Conservation (phyloP, 2,797 vertebrate genomes). For the Rallus crepitans region DNA sequence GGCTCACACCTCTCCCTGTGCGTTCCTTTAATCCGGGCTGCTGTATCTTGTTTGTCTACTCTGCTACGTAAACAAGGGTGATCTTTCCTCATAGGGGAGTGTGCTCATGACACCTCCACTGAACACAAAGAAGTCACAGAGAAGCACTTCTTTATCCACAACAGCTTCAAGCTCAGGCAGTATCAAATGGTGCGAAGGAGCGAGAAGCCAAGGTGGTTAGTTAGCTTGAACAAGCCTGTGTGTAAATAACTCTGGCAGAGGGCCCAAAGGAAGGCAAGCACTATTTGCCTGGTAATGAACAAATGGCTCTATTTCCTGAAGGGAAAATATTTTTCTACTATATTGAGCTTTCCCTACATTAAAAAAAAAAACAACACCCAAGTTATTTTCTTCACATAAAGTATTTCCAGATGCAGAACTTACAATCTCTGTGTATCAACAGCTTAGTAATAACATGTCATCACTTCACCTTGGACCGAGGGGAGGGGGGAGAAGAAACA, state of each 20-base stretch:
- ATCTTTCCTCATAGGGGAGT: constrained; percentile 23
- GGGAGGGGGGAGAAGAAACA: neutral
- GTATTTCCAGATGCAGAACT: constrained; percentile 59
- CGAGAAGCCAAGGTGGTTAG: constrained; percentile 33
- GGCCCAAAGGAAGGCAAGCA: constrained; percentile 34
- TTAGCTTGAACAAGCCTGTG: constrained; percentile 9
- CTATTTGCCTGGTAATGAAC: constrained; percentile 44
- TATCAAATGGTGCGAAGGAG: constrained; percentile 35
- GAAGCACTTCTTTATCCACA: constrained; percentile 22
- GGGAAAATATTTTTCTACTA: constrained; percentile 32
- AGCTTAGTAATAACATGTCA: constrained; percentile 59
- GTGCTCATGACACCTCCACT: constrained; percentile 22
- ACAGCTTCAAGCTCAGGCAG: neutral
- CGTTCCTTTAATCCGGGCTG: neutral
- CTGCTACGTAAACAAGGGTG: constrained; percentile 3
- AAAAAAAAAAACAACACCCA: neutral
- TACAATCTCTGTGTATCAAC: constrained; percentile 46
- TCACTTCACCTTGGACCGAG: constrained; percentile 45
- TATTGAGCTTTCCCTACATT: neutral
- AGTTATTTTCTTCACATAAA: constrained; percentile 21
- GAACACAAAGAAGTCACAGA: constrained; percentile 23
- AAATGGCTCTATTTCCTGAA: constrained; percentile 50
- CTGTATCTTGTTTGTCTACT: constrained; percentile 38
- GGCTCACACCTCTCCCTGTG: neutral
- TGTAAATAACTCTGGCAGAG: constrained; percentile 44